A percentile compares a stretch with the other conserved stretches of the same genome.
Conservation (phyloP, 2,797 vertebrate genomes). For the Urocyon cinereoargenteus region DNA sequence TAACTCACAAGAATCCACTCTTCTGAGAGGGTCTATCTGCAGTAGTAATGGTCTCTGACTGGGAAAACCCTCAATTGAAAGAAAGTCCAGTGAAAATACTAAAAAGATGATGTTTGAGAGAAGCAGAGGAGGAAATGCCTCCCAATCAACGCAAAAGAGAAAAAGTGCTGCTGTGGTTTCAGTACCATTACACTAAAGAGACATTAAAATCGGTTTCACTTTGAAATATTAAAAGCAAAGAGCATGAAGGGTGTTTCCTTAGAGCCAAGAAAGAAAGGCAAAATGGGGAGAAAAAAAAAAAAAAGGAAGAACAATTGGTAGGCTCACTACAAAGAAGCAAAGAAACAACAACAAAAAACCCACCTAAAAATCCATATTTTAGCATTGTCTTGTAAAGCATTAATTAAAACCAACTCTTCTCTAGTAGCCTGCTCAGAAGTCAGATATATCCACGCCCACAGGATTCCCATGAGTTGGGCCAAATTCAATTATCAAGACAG, state of each 20-base stretch:
- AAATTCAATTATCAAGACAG: conserved; percentile 63
- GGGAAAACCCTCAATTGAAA: conserved; percentile 21
- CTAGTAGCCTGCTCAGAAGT: conserved; percentile 48
- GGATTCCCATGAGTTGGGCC: conserved; percentile 36
- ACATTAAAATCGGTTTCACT: conserved; percentile 19
- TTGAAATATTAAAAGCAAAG: not conserved
- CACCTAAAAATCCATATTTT: not conserved
- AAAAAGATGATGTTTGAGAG: not conserved
- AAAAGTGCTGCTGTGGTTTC: not conserved
- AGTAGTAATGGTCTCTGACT: not conserved
- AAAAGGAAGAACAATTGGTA: not conserved
- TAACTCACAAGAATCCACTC: not conserved
- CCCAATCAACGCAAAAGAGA: not conserved
- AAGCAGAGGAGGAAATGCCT: not conserved
- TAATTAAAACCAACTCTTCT: conserved; percentile 56
- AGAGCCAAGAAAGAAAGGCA: conserved; percentile 24
- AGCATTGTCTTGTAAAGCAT: not conserved
- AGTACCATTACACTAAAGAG: not conserved
- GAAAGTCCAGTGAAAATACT: conserved; percentile 39
- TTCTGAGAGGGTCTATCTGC: not conserved
- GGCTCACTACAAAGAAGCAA: not conserved
- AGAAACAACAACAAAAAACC: not conserved
- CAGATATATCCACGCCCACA: conserved; percentile 32
- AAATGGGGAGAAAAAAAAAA: not conserved
- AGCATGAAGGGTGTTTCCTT: conserved; percentile 19